These are phyloP conservation scores for Limonius californicus DNA, from an alignment of 1,140 invertebrate genomes.

Conservation along the genomic window DNA sequence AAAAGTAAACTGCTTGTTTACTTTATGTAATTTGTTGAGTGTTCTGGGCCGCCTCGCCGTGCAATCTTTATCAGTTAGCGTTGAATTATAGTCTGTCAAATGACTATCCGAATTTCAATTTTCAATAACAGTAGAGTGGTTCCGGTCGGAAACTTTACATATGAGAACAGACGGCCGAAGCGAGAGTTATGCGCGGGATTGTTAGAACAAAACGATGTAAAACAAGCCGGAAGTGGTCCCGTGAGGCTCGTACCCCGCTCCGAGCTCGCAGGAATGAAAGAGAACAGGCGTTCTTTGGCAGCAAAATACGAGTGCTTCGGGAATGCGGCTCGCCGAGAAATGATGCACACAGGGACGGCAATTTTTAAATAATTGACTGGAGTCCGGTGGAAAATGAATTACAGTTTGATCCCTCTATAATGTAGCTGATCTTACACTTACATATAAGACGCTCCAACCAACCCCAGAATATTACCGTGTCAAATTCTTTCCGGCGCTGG, in stretches of 20 bases:
- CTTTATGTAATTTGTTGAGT: slow-evolving; percentile 22
- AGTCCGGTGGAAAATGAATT: slow-evolving; percentile 52
- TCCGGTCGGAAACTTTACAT: slow-evolving; percentile 25
- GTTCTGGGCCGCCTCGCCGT: slow-evolving; percentile 20
- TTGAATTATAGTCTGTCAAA: slow-evolving; percentile 45
- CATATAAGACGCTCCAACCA: slow-evolving; percentile 37
- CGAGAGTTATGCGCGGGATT: slow-evolving; percentile 46
- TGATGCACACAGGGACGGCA: slow-evolving; percentile 48
- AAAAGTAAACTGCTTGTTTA: slow-evolving; percentile 22
- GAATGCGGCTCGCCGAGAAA: slow-evolving; percentile 41
- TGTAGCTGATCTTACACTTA: slow-evolving; percentile 40
- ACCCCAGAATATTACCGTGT: slow-evolving; percentile 33
- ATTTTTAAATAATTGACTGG: slow-evolving; percentile 53
- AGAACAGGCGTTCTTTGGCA: slow-evolving; percentile 28
- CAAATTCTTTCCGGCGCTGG: slow-evolving; percentile 33
- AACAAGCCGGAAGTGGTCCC: slow-evolving; percentile 47
- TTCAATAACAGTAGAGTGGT: slow-evolving; percentile 45
- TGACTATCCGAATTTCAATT: slow-evolving; percentile 45
- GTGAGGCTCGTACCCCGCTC: slow-evolving; percentile 34
- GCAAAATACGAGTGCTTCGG: slow-evolving; percentile 47
- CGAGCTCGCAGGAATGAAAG: slow-evolving; percentile 19
- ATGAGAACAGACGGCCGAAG: slow-evolving; percentile 23
- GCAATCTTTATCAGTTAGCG: slow-evolving; percentile 44
- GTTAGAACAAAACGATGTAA: slow-evolving; percentile 52
- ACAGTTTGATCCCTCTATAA: slow-evolving; percentile 42